Evolutionary conservation across 2,797 vertebrate species (phyloP).

Genomic region (Cheirogaleus major): DNA sequence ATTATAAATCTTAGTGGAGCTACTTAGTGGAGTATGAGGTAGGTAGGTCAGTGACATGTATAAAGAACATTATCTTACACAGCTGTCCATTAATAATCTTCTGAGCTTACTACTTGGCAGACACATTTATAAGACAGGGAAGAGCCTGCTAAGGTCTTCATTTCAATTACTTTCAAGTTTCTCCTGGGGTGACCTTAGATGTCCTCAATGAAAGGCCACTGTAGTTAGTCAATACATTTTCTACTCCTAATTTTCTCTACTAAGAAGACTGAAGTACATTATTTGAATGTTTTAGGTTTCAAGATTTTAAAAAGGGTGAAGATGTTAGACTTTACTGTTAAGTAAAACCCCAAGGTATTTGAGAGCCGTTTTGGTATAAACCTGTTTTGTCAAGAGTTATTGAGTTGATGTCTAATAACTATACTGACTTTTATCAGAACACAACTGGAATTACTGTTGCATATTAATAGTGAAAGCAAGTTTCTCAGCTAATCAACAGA

Average conservation of each 20-base stretch:
- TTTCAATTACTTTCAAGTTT: conserved; percentile 21
- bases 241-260: background rate
- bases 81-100: conserved; percentile 14
- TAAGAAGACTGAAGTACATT: conserved; percentile 31
- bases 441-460: background rate
- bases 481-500: background rate
- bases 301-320: conserved; percentile 48
- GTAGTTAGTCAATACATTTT: background rate
- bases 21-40: background rate
- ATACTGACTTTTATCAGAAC: conserved; percentile 40
- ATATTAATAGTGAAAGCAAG: conserved; percentile 62
- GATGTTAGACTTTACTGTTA: conserved; percentile 27
- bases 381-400: background rate
- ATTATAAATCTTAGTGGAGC: conserved; percentile 3
- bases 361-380: background rate
- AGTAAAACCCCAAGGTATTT: background rate
- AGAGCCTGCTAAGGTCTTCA: background rate
- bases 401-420: conserved; percentile 32
- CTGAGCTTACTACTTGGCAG: background rate
- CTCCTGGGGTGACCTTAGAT: background rate
- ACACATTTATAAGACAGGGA: conserved; percentile 2
- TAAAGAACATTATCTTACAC: conserved; percentile 31
- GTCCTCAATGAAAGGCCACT: background rate
- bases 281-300: conserved; percentile 40
- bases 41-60: background rate